Evolutionary conservation across 2,888 invertebrate species (phyloP).

Genomic region (Eremobia ochroleuca): DNA sequence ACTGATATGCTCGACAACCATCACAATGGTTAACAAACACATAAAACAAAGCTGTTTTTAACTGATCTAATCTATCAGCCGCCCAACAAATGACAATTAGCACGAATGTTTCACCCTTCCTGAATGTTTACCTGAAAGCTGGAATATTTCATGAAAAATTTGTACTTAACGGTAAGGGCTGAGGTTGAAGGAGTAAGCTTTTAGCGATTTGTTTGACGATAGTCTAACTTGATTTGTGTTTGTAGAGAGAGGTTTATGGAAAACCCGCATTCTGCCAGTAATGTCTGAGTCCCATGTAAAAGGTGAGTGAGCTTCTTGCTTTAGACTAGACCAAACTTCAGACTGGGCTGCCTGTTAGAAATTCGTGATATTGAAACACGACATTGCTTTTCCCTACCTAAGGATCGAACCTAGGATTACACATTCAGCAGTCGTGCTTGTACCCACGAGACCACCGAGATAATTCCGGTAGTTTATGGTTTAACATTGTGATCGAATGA

Average conservation of each 20-base stretch:
- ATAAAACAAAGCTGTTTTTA: conserved; percentile 55
- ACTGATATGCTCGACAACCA: conserved; percentile 24
- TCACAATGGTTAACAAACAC: conserved; percentile 63
- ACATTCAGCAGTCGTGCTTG: too few species aligned
- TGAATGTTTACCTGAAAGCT: conserved; percentile 71
- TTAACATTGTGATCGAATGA: background rate
- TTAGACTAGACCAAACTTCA: background rate
- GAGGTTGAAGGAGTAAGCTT: conserved; percentile 56
- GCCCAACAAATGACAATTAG: conserved; percentile 61
- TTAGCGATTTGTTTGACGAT: background rate
- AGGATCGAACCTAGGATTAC: background rate
- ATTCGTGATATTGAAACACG: background rate
- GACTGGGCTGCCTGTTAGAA: background rate
- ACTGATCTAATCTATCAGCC: conserved; percentile 57
- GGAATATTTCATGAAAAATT: conserved; percentile 79
- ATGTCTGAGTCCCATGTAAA: background rate
- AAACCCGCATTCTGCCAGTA: background rate
- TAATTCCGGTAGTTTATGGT: background rate
- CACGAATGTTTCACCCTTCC: conserved; percentile 72
- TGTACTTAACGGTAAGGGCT: conserved; percentile 71
- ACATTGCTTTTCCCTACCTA: background rate
- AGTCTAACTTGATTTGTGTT: background rate
- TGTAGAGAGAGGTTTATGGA: background rate
- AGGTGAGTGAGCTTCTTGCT: background rate
- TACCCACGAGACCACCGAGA: background rate